Conservation (phyloP, 53 echinoderm and acorn worm genomes). For the Luidia sarsii region DNA sequence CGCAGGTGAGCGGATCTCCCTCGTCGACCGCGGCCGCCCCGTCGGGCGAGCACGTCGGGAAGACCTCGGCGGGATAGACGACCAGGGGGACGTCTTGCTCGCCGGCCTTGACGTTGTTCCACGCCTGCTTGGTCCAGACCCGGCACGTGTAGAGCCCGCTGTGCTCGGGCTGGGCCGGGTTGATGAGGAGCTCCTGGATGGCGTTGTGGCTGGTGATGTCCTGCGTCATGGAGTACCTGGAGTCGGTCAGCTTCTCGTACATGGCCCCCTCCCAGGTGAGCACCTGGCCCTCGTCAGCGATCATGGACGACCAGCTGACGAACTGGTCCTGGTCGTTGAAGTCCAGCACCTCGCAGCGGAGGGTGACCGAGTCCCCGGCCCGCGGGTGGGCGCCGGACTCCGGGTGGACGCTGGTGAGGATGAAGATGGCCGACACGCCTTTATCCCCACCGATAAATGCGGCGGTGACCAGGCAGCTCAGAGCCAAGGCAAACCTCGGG, state of each 20-base stretch:
- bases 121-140: not conserved
- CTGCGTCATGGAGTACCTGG: not conserved
- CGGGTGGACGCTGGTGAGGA: not conserved
- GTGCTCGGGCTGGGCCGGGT: not conserved
- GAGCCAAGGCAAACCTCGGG: too few relatives aligned
- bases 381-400: not conserved
- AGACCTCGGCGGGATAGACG: slow-evolving; percentile 9
- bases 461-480: too few relatives aligned
- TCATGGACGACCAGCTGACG: not conserved
- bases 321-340: not conserved
- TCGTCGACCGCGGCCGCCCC: not conserved
- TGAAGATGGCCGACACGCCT: too few relatives aligned
- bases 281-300: not conserved
- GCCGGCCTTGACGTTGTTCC: not conserved
- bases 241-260: not conserved
- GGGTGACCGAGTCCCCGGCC: not conserved
- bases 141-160: slow-evolving; percentile 1
- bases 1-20: not conserved
- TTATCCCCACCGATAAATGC: too few relatives aligned
- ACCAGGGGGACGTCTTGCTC: slow-evolving; percentile 1
- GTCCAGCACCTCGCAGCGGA: not conserved
- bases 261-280: not conserved
- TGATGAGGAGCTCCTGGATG: slow-evolving; percentile 1
- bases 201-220: not conserved
- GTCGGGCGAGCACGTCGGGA: slow-evolving; percentile 4